Base-by-base conservation (phyloP, 2,888 invertebrate species). In the Lasioglossum malachurum region DNA sequence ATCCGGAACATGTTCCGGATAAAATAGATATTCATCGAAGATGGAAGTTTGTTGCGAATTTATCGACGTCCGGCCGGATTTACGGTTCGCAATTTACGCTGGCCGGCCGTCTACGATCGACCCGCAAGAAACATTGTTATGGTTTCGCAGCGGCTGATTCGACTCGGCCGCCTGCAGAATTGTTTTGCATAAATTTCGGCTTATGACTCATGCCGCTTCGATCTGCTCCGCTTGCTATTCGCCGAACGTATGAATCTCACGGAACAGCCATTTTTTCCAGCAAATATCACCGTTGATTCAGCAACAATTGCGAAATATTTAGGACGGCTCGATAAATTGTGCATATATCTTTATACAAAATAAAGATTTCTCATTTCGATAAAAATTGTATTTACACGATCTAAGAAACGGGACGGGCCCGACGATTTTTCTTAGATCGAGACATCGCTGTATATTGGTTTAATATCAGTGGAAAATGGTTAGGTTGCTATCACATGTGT, bases 111-210 rank as follows among this genome's bases (percentile, higher is more conserved):
- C 80, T 53, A 76, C 84, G 78, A 82, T 87, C 84, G 87, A 49
- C 44, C 71, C 14, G 80, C 82, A 83, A 84, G 84, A 87, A 84
- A 83, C 91, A 89, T 84, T 88, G 91, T 89, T 90, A 90, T 84
- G 91, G 86, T 87, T 88, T 88, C 84, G 64, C 60, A 44, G 38
- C 60, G 78, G 73, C 67, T 75, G 79, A 81, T 77, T 49, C 78
- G 79, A 60, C 72, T 80, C 69, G n/a, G 41, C 23, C 69, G 41
- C 23, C 69, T n/a, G 41, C 60, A 73, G 84, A 80, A 84, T 90
- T 86, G 89, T 84, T 84, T 89, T 90, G 83, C 90, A 88, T 89
- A 87, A 90, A 90, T 87, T 88, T 87, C 35, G 46, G 60, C 82
- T 64, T 76, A 80, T 69, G 79, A 84, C 75, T 41, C 41, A 1